phyloP scores from a whole-genome alignment of 1,140 invertebrate species.

The Drosophila carrolli region DNA sequence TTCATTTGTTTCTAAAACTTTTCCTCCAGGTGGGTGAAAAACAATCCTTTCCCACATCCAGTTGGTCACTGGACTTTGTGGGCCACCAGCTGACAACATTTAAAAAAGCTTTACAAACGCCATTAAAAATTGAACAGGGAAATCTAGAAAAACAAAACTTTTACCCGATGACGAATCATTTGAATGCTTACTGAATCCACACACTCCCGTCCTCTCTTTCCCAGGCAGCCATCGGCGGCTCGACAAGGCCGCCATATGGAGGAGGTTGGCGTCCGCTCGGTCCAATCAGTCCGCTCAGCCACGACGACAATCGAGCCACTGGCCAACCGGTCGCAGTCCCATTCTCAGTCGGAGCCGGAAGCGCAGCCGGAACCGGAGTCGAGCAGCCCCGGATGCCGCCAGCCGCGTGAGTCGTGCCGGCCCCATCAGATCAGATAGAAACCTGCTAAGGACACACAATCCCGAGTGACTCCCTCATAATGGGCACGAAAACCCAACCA shows the following conservation, averaged over 20 bases:
- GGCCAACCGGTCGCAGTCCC: conserved; percentile 23
- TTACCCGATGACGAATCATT: conserved; percentile 54
- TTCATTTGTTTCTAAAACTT: conserved; percentile 39
- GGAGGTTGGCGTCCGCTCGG: conserved; percentile 52
- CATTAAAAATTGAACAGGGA: conserved; percentile 40
- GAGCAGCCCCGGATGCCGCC: conserved; percentile 34
- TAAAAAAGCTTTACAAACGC: conserved; percentile 35
- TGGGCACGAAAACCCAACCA: conserved; percentile 79
- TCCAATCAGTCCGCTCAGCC: conserved; percentile 37
- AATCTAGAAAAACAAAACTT: conserved; percentile 52
- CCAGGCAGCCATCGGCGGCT: conserved; percentile 55
- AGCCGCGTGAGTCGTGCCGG: conserved; percentile 16
- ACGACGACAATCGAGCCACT: conserved; percentile 24
- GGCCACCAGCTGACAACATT: conserved; percentile 42
- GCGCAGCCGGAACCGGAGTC: conserved; percentile 26
- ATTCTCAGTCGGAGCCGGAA: conserved; percentile 37
- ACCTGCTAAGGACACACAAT: conserved; percentile 23
- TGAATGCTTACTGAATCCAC: conserved; percentile 47
- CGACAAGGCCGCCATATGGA: conserved; percentile 73
- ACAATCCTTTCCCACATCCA: conserved; percentile 45
- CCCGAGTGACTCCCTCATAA: conserved; percentile 53
- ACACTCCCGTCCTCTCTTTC: conserved; percentile 6
- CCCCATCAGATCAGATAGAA: conserved; percentile 30
- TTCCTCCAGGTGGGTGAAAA: conserved; percentile 31
- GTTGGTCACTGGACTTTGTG: conserved; percentile 22